Conservation (phyloP, 2,888 invertebrate species). For the Phoenoteleia sp. region DNA sequence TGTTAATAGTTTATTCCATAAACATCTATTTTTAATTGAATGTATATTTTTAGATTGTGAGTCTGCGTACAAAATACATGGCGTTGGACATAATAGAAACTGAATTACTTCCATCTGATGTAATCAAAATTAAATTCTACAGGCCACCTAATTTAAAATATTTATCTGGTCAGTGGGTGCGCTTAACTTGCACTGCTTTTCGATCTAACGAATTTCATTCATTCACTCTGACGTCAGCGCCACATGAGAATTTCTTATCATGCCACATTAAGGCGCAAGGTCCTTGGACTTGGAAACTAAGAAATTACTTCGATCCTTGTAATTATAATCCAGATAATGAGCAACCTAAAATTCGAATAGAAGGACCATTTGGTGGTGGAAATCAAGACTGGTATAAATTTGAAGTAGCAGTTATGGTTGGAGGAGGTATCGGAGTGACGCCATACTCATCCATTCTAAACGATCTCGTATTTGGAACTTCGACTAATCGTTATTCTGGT, state of each 20-base stretch:
- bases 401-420: conserved; percentile 99
- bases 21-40: not conserved
- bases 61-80: conserved; percentile 95
- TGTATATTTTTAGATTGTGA: conserved; percentile 91
- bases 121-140: conserved; percentile 97
- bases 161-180: conserved; percentile 97
- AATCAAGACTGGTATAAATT: conserved; percentile 99
- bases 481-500: conserved; percentile 98
- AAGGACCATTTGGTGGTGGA: conserved; percentile 98
- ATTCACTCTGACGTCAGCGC: conserved; percentile 98
- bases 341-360: conserved; percentile 94
- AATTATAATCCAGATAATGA: conserved; percentile 95
- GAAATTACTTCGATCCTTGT: conserved; percentile 97
- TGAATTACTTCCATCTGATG: conserved; percentile 97
- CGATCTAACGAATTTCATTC: conserved; percentile 97
- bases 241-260: conserved; percentile 97
- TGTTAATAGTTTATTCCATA: no score
- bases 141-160: conserved; percentile 98
- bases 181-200: conserved; percentile 96
- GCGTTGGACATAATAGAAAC: conserved; percentile 97
- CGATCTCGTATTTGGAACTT: conserved; percentile 98
- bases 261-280: conserved; percentile 97
- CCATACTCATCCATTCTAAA: conserved; percentile 99
- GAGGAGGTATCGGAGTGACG: conserved; percentile 98
- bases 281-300: conserved; percentile 99